Evolutionary conservation across 2,113 vertebrate genomes (phyloP), one percentile per base, ranked within the genome.

Genomic region (Hippocampus abdominalis): DNA sequence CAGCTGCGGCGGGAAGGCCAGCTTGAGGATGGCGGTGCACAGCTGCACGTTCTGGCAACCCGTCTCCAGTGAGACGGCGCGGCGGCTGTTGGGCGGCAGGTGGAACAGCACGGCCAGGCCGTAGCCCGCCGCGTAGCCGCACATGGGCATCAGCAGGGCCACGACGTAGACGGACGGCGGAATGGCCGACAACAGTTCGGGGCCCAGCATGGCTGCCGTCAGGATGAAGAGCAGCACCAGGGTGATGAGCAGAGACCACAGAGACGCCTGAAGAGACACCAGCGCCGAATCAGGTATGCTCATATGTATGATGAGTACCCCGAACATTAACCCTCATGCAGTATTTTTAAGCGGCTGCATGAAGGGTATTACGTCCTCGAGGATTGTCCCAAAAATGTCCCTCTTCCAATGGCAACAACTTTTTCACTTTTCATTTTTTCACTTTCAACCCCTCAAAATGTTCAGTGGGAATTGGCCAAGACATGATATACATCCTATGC

Each of bases 1-100:
- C 65, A 97, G 86, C 65, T 94, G 93, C 0, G 96, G 95, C 0
- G 95, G 95, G 71, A 99, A 99, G 60, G 96, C 94, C 88, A 99
- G 91, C 73, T 99, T 98, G 44, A 99, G 93, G 73, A 98, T 98
- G 83, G 96, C 96, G 0, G 96, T 98, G 81, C 97, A 99, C 68
- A 99, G 95, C 89, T 99, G 97, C 68, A 99, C 95, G 0, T 99
- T 99, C 88, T 98, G 96, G 84, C 97, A 98, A 0, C 97, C 97
- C 0, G 96, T 99, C 85, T 98, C 97, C 89, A 98, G 73, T 16
- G 96, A 98, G 1, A 99, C 95, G 0, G 96, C 92, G 83, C 97
- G 91, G 71, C 93, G 89, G 88, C 95, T 91, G 90, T 92, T 95
- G 2, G 96, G 94, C 0, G 96, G 93, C 70, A 98, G 93, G 36